These are phyloP conservation scores for Lasioglossum figueresi DNA, from an alignment of 2,888 invertebrate genomes.

Conservation along the genomic window DNA sequence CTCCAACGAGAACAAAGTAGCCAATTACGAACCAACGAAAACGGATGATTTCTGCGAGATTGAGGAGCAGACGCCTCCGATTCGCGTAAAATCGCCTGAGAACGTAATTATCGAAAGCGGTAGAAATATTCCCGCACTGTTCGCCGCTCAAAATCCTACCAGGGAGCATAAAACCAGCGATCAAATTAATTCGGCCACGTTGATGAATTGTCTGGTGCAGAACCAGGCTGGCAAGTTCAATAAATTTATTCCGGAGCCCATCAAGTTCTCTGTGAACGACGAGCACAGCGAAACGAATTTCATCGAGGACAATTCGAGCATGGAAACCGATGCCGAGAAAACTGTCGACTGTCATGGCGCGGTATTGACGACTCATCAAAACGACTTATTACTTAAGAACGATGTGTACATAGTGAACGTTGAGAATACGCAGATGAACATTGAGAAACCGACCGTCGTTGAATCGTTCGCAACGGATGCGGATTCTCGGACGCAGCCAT, in stretches of 20 bases:
- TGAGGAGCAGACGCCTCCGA: slow-evolving; percentile 71
- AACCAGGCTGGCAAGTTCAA: slow-evolving; percentile 50
- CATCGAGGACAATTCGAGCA: slow-evolving; percentile 35
- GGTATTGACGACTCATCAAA: slow-evolving; percentile 45
- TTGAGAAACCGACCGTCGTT: slow-evolving; percentile 34
- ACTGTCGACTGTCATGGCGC: slow-evolving; percentile 42
- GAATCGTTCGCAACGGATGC: slow-evolving; percentile 27
- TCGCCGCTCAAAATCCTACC: slow-evolving; percentile 47
- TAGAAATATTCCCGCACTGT: slow-evolving; percentile 22
- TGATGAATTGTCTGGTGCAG: slow-evolving; percentile 64
- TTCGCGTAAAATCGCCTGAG: slow-evolving; percentile 65
- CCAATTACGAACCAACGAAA: slow-evolving; percentile 50
- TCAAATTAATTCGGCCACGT: slow-evolving; percentile 38
- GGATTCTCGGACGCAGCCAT: slow-evolving; percentile 21
- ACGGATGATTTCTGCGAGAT: slow-evolving; percentile 63
- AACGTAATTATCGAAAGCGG: slow-evolving; percentile 17
- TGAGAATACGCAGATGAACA: slow-evolving; percentile 37
- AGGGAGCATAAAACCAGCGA: slow-evolving; percentile 49
- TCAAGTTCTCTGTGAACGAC: slow-evolving; percentile 44
- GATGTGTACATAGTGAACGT: slow-evolving; percentile 46
- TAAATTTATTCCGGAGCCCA: slow-evolving; percentile 21
- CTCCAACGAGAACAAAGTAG: slow-evolving; percentile 33
- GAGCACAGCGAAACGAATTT: slow-evolving; percentile 60
- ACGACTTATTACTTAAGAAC: slow-evolving; percentile 48
- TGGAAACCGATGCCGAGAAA: slow-evolving; percentile 21